Conservation (phyloP, 2,797 vertebrate genomes). For the Jordanella pulchra region DNA sequence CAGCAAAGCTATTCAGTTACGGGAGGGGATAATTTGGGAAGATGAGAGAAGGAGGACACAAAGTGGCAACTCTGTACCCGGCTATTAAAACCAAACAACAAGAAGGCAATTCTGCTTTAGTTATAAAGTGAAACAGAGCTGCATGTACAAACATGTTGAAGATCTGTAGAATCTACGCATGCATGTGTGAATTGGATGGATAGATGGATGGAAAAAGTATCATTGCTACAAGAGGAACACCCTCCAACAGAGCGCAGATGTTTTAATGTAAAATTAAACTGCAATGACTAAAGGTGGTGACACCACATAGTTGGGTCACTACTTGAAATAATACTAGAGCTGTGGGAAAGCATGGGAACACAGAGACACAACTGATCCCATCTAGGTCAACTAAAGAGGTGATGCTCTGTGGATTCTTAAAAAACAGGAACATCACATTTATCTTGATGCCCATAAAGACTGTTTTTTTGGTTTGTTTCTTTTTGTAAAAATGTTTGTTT, state of each 20-base stretch:
- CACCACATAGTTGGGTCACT: not conserved
- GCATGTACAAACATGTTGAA: not conserved
- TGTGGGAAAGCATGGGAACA: not conserved
- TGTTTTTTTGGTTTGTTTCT: too few species aligned
- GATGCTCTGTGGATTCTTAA: not conserved
- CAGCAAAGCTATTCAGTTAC: constrained; percentile 50
- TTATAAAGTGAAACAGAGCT: not conserved
- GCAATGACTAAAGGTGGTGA: not conserved
- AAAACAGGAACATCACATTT: not conserved
- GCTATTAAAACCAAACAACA: constrained; percentile 5
- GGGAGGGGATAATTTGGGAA: constrained; percentile 37
- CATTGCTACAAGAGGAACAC: not conserved
- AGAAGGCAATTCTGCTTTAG: not conserved
- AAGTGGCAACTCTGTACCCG: not conserved
- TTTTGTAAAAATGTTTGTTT: not conserved
- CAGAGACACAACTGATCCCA: not conserved
- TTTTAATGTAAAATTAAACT: not conserved
- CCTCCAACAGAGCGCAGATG: not conserved
- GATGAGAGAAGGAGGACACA: constrained; percentile 8
- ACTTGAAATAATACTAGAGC: not conserved
- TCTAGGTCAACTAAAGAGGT: not conserved
- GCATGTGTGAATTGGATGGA: too few species aligned
- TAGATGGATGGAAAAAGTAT: not conserved
- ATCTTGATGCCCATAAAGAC: not conserved
- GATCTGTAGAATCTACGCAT: not conserved